Evolutionary conservation across 2,888 invertebrate genomes (phyloP), one percentile per base, ranked within the genome.

Genomic region (Apamea anceps): DNA sequence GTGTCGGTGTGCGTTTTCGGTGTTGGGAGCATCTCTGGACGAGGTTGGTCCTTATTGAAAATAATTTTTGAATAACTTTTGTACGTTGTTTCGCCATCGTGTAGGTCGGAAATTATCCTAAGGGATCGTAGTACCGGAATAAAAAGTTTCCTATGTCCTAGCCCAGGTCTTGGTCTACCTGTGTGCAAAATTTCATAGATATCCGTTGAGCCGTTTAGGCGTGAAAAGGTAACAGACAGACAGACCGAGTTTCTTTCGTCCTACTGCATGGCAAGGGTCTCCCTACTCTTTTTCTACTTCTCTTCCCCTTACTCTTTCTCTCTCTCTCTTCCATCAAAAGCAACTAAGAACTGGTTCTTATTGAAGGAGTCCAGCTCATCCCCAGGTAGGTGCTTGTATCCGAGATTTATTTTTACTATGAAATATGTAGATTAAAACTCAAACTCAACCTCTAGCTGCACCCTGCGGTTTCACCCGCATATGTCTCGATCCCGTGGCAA

Each of bases 11-110:
- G 86, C 76, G 88, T 88, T 63, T 87, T 87, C 12, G 87, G 89
- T 60, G 84, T 81, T 71, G 87, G 89, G 67, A 75, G 82, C 45
- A 18, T 89, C 0, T 75, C 84, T 62, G 91, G 91, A 78, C 91
- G 86, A 91, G 93, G 93, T 93, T 78, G 28, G 91, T 87, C 28
- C 12, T 51, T 57, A 65, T 42, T n/a, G 28, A 0, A 37, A 37
- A 37, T 12, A 72, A 37, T 57, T 21, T n/a, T n/a, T 6, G 18
- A n/a, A 57, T 57, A 37, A 4, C 0, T 18, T 25, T 32, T 25
- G 1, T 10, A 2, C 10, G 1, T 8, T 8, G 32, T 1, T 65
- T 65, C 15, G 2, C 25, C 2, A 1, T 25, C 0, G 0, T 51
- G 32, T 2, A 21, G 15, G 2, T 15, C 10, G 25, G 10, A 57